Percentiles rank a stretch among this genome's conserved stretches.
phyloP scores from a whole-genome alignment of 2,797 vertebrate species.

The Tinamus major region DNA sequence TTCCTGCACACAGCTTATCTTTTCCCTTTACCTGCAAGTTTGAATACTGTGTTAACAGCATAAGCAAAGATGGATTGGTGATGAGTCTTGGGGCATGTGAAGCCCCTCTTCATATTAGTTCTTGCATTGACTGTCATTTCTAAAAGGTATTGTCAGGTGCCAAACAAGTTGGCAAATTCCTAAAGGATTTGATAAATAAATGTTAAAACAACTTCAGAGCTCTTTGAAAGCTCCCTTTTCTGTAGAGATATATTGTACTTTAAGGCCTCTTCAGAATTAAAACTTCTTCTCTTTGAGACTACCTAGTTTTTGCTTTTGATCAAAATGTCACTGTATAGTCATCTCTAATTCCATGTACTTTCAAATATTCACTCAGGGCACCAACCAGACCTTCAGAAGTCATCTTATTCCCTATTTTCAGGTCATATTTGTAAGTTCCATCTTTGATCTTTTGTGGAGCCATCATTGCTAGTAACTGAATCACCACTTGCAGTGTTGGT shows the following conservation, averaged over 20 bases:
- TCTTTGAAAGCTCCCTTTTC: neutral
- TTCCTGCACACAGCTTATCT: neutral
- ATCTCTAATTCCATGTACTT: neutral
- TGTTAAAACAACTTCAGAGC: neutral
- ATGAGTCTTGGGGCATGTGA: neutral
- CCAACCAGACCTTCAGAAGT: neutral
- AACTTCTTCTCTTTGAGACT: neutral
- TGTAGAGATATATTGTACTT: neutral
- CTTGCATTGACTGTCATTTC: neutral
- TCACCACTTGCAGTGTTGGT: neutral
- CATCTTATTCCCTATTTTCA: neutral
- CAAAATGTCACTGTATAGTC: neutral
- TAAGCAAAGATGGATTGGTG: neutral
- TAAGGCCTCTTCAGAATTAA: neutral
- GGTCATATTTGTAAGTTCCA: neutral
- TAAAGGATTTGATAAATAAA: neutral
- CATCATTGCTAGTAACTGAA: neutral
- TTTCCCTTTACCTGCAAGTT: neutral
- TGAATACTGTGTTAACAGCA: neutral
- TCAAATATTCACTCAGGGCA: neutral
- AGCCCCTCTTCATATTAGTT: neutral
- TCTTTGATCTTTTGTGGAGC: neutral
- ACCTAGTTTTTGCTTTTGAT: neutral
- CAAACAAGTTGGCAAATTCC: neutral
- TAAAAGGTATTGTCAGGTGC: slow-evolving; percentile 3